These are phyloP conservation scores for Liodrosophila aerea DNA, from an alignment of 2,888 invertebrate genomes.

Conservation along the genomic window DNA sequence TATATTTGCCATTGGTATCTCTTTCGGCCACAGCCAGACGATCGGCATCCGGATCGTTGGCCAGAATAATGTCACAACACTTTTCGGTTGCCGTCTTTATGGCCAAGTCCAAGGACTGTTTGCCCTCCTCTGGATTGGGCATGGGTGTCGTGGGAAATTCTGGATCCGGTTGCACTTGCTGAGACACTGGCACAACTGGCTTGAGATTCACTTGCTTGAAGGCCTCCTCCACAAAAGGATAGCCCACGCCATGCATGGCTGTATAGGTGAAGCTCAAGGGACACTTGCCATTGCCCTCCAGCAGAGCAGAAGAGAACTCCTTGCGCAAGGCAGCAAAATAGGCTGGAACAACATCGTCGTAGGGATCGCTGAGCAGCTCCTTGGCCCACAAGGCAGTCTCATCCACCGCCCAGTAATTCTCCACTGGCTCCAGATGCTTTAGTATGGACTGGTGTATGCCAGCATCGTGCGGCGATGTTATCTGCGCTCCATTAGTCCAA, in stretches of 20 bases:
- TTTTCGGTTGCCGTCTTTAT: constrained; percentile 89
- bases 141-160: constrained; percentile 98
- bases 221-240: constrained; percentile 88
- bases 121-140: constrained; percentile 99
- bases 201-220: constrained; percentile 89
- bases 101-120: constrained; percentile 89
- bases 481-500: constrained; percentile 97
- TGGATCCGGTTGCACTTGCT: constrained; percentile 95
- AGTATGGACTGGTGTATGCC: constrained; percentile 91
- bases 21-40: constrained; percentile 96
- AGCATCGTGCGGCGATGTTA: constrained; percentile 95
- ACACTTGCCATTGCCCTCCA: constrained; percentile 84
- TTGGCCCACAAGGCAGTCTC: constrained; percentile 84
- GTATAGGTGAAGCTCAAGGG: constrained; percentile 91
- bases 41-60: constrained; percentile 99
- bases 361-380: constrained; percentile 87
- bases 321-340: constrained; percentile 87
- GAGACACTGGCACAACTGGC: constrained; percentile 80
- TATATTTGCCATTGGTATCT: constrained; percentile 81
- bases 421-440: constrained; percentile 89
- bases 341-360: constrained; percentile 85
- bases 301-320: constrained; percentile 84
- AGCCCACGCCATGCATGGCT: constrained; percentile 99
- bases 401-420: constrained; percentile 88
- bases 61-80: constrained; percentile 90